Evolutionary conservation across 1,140 invertebrate genomes (phyloP), one percentile per base, ranked within the genome.

Genomic region (Luehdorfia chinensis): DNA sequence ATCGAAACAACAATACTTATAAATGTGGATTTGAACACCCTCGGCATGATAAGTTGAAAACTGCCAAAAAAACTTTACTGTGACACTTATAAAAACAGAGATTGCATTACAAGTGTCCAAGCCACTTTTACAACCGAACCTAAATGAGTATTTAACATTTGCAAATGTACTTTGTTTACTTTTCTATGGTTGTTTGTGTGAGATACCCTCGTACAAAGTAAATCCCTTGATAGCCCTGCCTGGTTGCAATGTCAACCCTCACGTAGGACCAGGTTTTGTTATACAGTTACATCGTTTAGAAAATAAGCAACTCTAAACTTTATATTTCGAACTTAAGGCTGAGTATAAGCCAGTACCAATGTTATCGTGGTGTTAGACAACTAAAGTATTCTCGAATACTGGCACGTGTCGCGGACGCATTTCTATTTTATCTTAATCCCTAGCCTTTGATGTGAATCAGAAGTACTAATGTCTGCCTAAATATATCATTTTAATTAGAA

Each of bases 401-500:
- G 21, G 37, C 21, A 2, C 23, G 23, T 27, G 23, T 27, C 32
- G 19, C 14, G 13, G 13, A 18, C 23, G 8, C 37, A 28, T 43
- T 43, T 30, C 37, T 43, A 27, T 43, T 43, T 43, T n/a, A 43
- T 28, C 25, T 9, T 43, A 43, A 43, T 43, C 37, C 36, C 25
- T 16, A 5, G 13, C 23, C 37, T 43, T 43, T 43, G 37, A 28
- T 16, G 37, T 43, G 25, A 27, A 1, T 41, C 27, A 41, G 25
- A 43, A 28, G 25, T 28, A 31, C 28, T 31, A 31, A 31, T 31
- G 28, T 31, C n/a, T 4, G 37, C 16, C 25, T 28, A 43, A 43
- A 43, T 43, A 16, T 28, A 9, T 43, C 12, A 7, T 11, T 43
- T 28, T 15, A n/a, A 18, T 43, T n/a, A 30, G 30, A 43, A 30